Evolutionary conservation across 2,888 invertebrate species (phyloP).

Genomic region (Thyatira batis): DNA sequence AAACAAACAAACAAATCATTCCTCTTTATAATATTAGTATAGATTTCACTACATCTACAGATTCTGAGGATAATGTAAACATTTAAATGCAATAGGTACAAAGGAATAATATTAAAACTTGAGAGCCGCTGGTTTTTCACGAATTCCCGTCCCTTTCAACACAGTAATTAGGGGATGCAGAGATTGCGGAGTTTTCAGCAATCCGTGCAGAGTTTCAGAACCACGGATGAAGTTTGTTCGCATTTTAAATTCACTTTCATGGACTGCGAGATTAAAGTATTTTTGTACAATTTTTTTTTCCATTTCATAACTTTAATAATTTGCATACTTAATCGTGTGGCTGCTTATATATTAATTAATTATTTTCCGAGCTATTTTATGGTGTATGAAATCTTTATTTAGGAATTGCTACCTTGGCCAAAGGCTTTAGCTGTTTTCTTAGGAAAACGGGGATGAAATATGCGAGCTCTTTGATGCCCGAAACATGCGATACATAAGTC

Average conservation of each 20-base stretch:
- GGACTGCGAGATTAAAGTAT: background rate
- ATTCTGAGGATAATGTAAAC: background rate
- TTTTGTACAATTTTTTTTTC: background rate
- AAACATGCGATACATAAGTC: no score
- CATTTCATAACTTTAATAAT: background rate
- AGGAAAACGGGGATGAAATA: no score
- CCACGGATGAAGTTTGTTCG: background rate
- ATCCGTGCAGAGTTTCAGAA: background rate
- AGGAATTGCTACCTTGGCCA: no score
- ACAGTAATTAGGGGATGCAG: conserved; percentile 5
- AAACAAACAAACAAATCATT: no score
- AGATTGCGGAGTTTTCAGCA: conserved; percentile 3
- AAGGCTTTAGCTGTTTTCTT: no score
- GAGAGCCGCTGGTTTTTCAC: background rate
- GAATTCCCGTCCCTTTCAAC: background rate
- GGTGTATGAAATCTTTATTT: no score
- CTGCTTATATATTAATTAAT: no score
- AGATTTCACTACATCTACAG: no score
- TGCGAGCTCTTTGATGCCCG: no score
- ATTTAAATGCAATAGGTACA: background rate
- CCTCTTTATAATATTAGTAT: no score
- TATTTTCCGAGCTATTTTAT: no score
- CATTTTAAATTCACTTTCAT: conserved; percentile 2
- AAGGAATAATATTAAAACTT: background rate
- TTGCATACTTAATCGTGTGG: no score